Percentiles rank a stretch among this genome's conserved stretches.
These are phyloP conservation scores for Caenorhabditis remanei DNA, from an alignment of 1,140 invertebrate species.

Conservation along the genomic window DNA sequence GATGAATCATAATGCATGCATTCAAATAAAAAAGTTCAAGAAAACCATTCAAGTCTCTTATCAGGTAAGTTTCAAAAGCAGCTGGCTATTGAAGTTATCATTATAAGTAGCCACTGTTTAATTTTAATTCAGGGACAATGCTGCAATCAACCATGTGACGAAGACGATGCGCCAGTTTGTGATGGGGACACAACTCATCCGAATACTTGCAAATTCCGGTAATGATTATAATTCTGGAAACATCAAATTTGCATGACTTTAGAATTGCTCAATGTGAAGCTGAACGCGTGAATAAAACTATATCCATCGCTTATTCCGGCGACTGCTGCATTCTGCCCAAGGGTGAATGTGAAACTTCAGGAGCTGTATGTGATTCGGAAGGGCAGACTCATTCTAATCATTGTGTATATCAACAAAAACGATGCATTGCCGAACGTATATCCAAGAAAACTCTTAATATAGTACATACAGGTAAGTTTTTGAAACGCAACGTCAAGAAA, in stretches of 20 bases:
- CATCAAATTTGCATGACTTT: background rate
- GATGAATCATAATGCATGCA: constrained; percentile 52
- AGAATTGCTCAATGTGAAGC: constrained; percentile 65
- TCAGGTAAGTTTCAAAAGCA: background rate
- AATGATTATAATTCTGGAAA: background rate
- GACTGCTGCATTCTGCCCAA: constrained; percentile 59
- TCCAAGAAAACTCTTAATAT: constrained; percentile 54
- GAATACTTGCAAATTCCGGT: constrained; percentile 64
- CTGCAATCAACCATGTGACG: constrained; percentile 62
- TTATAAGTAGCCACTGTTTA: too few species aligned
- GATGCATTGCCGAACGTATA: constrained; percentile 52
- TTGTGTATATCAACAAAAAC: constrained; percentile 59
- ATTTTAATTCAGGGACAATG: constrained; percentile 42
- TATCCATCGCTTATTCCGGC: constrained; percentile 58
- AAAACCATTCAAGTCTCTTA: constrained; percentile 24
- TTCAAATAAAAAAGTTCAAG: constrained; percentile 56
- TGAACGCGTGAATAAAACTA: constrained; percentile 41
- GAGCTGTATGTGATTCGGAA: constrained; percentile 63
- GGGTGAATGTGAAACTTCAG: constrained; percentile 57
- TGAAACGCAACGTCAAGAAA: background rate
- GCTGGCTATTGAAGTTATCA: background rate
- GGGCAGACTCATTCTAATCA: constrained; percentile 60
- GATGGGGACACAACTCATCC: constrained; percentile 57
- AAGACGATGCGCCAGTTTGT: constrained; percentile 58
- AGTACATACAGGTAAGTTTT: constrained; percentile 62